phyloP scores from a whole-genome alignment of 2,888 invertebrate genomes.

The Steromphala cineraria region DNA sequence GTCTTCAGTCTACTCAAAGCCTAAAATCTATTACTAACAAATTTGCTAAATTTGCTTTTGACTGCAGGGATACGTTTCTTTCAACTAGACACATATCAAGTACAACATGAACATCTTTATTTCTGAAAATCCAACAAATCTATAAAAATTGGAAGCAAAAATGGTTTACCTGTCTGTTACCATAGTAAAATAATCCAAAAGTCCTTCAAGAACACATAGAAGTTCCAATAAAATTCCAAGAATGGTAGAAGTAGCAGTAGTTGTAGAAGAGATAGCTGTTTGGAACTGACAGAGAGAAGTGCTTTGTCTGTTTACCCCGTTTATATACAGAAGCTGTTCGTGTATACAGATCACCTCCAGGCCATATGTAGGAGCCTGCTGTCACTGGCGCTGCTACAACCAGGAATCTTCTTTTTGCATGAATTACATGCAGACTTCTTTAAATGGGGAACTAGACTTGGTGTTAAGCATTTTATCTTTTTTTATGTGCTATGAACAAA shows the following conservation, averaged over 20 bases:
- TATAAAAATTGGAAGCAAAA: neutral
- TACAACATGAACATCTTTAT: neutral
- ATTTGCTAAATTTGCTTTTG: too few species aligned
- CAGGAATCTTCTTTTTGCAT: too few species aligned
- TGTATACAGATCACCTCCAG: neutral
- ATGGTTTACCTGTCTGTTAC: neutral
- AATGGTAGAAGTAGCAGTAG: neutral
- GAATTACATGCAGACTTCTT: too few species aligned
- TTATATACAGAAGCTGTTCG: neutral
- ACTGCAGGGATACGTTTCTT: too few species aligned
- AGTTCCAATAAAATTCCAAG: neutral
- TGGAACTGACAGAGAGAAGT: neutral
- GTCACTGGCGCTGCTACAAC: too few species aligned
- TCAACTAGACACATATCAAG: neutral
- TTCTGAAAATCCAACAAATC: neutral
- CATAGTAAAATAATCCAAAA: neutral
- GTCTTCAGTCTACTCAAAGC: too few species aligned
- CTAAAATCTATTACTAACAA: too few species aligned
- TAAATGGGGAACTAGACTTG: too few species aligned
- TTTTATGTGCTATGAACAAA: too few species aligned
- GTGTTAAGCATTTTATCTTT: too few species aligned
- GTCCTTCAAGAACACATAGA: neutral
- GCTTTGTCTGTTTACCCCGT: neutral
- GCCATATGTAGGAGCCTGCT: too few species aligned
- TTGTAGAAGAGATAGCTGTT: neutral